Evolutionary conservation across 1,140 invertebrate species (phyloP).

Genomic region (Archivesica marissinica): DNA sequence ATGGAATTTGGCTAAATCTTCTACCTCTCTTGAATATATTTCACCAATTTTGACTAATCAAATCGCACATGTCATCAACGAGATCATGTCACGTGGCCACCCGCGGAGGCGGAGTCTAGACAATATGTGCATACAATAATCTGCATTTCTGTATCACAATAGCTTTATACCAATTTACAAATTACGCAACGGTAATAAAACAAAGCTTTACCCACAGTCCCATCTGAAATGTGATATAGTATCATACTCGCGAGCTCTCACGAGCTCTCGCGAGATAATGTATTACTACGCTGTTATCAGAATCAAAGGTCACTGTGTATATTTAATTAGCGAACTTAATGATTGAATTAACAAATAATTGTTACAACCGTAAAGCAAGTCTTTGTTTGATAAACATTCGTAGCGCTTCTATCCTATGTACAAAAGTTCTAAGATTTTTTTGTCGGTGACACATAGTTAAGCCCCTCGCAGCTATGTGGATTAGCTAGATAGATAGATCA

Average conservation of each 20-base stretch:
- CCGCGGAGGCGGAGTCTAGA: constrained; percentile 25
- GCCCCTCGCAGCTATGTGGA: neutral
- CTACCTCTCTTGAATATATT: too few relatives aligned
- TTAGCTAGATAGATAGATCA: neutral
- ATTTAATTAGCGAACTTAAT: constrained; percentile 57
- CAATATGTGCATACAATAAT: constrained; percentile 10
- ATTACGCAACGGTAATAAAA: constrained; percentile 21
- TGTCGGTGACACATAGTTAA: constrained; percentile 18
- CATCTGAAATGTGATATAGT: neutral
- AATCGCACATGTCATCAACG: too few relatives aligned
- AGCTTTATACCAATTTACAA: neutral
- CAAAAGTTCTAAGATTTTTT: constrained; percentile 6
- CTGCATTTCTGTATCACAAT: neutral
- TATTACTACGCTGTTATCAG: constrained; percentile 18
- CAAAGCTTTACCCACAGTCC: constrained; percentile 25
- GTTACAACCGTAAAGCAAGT: constrained; percentile 34
- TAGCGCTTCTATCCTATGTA: constrained; percentile 50
- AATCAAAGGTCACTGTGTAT: constrained; percentile 46
- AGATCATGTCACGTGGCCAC: neutral
- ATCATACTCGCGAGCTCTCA: neutral
- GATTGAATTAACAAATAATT: constrained; percentile 62
- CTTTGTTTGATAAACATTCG: constrained; percentile 40
- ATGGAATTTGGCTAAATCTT: too few relatives aligned
- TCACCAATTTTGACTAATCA: too few relatives aligned
- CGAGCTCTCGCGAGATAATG: constrained; percentile 9